phyloP scores from a whole-genome alignment of 2,113 vertebrate genomes.

The Pao palembangensis region DNA sequence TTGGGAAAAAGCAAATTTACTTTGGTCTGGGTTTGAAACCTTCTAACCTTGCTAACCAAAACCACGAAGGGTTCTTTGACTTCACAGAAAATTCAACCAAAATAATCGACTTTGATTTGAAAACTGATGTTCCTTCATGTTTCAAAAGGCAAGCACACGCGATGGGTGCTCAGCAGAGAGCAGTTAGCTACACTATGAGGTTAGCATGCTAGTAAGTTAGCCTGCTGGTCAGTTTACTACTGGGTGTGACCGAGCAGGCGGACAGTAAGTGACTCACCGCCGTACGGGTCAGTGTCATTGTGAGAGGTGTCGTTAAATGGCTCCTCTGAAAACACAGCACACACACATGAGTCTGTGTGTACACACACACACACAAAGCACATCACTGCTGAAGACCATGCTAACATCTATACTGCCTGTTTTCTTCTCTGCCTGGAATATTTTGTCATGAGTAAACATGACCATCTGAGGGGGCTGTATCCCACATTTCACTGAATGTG shows the following conservation, averaged over 20 bases:
- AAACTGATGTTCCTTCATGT: too few species aligned
- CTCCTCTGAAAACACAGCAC: conserved; percentile 83
- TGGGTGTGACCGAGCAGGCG: conserved; percentile 8
- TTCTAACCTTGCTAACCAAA: too few species aligned
- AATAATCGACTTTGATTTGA: too few species aligned
- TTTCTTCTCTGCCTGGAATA: background rate
- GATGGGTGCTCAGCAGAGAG: background rate
- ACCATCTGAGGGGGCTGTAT: conserved; percentile 6
- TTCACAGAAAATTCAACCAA: too few species aligned
- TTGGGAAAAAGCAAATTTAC: too few species aligned
- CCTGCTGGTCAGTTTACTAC: conserved; percentile 71
- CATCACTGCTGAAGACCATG: background rate
- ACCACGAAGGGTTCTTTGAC: too few species aligned
- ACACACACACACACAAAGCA: conserved; percentile 8
- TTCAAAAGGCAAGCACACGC: background rate
- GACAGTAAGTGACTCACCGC: conserved; percentile 86
- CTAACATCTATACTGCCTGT: background rate
- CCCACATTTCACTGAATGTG: background rate
- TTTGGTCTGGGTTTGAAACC: too few species aligned
- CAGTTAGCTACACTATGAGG: conserved; percentile 14
- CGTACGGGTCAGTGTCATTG: conserved; percentile 86
- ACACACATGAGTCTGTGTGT: conserved; percentile 23
- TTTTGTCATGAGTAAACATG: too few species aligned
- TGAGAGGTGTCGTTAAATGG: conserved; percentile 86
- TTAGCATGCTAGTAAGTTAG: conserved; percentile 32